Evolutionary conservation across 2,888 invertebrate genomes (phyloP).

Genomic region (Dinocampus coccinellae): DNA sequence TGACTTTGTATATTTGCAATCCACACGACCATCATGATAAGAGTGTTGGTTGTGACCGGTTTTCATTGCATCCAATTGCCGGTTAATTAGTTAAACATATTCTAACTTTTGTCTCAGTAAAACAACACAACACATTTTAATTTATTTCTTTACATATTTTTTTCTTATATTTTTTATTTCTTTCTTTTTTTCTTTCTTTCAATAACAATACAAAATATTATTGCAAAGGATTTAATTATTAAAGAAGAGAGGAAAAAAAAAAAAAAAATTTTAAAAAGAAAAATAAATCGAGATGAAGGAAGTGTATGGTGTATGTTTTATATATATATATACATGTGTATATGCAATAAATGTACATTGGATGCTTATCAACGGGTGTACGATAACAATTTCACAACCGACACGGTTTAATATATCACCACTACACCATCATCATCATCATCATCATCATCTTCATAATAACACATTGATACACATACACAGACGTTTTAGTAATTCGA

Average conservation of each 20-base stretch:
- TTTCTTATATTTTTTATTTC: too few relatives aligned
- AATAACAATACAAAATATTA: too few relatives aligned
- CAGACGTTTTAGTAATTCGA: constrained; percentile 37
- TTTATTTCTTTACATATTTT: too few relatives aligned
- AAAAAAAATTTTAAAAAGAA: too few relatives aligned
- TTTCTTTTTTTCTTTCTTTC: too few relatives aligned
- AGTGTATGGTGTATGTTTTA: not conserved
- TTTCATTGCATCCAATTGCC: constrained; percentile 42
- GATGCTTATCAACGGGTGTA: not conserved
- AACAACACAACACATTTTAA: too few relatives aligned
- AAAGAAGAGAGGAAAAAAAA: too few relatives aligned
- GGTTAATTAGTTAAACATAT: constrained; percentile 16
- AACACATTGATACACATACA: not conserved
- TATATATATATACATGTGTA: not conserved
- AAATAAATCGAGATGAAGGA: not conserved
- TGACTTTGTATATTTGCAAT: constrained; percentile 1
- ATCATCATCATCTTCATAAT: too few relatives aligned
- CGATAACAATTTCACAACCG: constrained; percentile 2
- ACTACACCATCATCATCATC: not conserved
- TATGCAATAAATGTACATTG: not conserved
- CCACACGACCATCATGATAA: constrained; percentile 54
- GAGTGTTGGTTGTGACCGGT: constrained; percentile 46
- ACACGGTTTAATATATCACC: constrained; percentile 10
- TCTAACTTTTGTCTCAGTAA: too few relatives aligned
- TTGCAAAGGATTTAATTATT: too few relatives aligned